These are phyloP conservation scores for Xanthia icteritia DNA, from an alignment of 2,888 invertebrate species.

Conservation along the genomic window DNA sequence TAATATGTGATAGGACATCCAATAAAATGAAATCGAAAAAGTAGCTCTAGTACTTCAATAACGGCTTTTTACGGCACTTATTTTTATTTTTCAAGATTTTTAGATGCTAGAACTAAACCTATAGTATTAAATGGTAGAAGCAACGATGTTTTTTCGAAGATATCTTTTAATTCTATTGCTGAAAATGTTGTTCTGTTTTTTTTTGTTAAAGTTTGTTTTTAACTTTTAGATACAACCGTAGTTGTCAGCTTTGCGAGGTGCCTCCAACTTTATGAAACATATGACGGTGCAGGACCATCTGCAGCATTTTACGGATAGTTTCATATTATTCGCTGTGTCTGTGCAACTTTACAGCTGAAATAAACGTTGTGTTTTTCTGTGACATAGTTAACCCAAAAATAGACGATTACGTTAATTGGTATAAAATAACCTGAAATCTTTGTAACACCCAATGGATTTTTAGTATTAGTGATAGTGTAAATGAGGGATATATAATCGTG, in stretches of 20 bases:
- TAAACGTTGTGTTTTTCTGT: slow-evolving; percentile 37
- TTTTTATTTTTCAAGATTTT: background rate
- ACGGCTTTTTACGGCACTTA: slow-evolving; percentile 14
- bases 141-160: background rate
- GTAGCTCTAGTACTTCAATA: slow-evolving; percentile 65
- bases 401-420: background rate
- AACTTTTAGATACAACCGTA: slow-evolving; percentile 36
- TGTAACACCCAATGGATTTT: background rate
- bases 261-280: slow-evolving; percentile 70
- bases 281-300: slow-evolving; percentile 63
- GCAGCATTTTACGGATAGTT: slow-evolving; percentile 68
- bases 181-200: background rate
- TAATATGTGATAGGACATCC: slow-evolving; percentile 72
- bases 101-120: background rate
- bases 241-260: slow-evolving; percentile 58
- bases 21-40: slow-evolving; percentile 80
- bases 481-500: background rate
- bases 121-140: background rate
- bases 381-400: slow-evolving; percentile 24
- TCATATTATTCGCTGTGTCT: slow-evolving; percentile 59
- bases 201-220: slow-evolving; percentile 16
- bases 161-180: slow-evolving; percentile 5
- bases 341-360: slow-evolving; percentile 45
- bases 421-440: background rate
- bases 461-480: background rate